Evolutionary conservation across 2,797 vertebrate genomes (phyloP).

Genomic region (Molossus alvarezi): DNA sequence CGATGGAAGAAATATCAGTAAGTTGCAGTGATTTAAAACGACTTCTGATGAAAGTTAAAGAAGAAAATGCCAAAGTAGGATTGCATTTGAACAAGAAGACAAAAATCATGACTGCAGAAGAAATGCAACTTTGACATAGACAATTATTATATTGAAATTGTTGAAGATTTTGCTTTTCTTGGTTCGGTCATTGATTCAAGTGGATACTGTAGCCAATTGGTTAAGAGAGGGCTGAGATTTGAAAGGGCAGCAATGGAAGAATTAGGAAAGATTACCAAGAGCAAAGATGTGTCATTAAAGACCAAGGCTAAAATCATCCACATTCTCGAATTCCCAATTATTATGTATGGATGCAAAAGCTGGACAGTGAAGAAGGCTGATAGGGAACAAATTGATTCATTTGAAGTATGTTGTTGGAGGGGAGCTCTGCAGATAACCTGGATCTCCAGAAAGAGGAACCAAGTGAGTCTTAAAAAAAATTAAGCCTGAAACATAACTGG

Average conservation of each 20-base stretch:
- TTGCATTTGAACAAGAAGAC: background rate
- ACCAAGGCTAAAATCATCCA: background rate
- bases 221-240: background rate
- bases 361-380: no score
- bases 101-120: background rate
- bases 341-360: background rate
- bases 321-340: background rate
- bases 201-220: background rate
- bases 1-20: no score
- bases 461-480: no score
- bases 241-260: background rate
- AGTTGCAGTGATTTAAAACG: no score
- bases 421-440: background rate
- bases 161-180: background rate
- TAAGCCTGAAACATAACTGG: background rate
- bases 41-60: no score
- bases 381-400: background rate
- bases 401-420: background rate
- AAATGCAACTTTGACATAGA: background rate
- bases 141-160: background rate
- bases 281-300: background rate
- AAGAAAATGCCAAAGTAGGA: background rate
- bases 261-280: background rate
- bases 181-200: background rate
- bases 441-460: background rate